Base-by-base conservation (phyloP, 2,113 vertebrate species). In the Tragulus kanchil region DNA sequence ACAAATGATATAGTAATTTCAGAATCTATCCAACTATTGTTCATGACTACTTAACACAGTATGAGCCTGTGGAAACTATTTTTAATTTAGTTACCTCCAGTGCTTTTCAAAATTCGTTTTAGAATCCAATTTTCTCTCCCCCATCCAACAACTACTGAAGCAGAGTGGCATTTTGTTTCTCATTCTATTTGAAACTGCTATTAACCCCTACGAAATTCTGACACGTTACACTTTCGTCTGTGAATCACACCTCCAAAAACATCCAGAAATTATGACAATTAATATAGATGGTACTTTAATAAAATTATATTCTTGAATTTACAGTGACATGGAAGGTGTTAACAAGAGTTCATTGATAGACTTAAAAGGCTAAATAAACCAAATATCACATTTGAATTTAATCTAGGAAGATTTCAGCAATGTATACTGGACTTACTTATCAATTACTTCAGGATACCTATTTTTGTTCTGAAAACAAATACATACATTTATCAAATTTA, bases 71-170 rank as follows among this genome's bases (percentile, higher is more conserved):
- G 12, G 42, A 77, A 93, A 96, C 10, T 19, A 82, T 67, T 84
- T 94, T 28, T 79, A 11, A 62, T 71, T 94, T 92, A 81, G 16
- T 69, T 71, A 90, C 42, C 17, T 89, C 28, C 88, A 81, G 7
- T 73, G 6, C 75, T 36, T 69, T 81, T 94, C 82, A 31, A 97
- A 92, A 90, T 92, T 90, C 81, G 78, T 4, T 90, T 95, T 92
- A 45, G 17, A 86, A 90, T 84, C 5, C 10, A 31, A 75, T 94
- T 85, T 4, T 5, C 56, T 19, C 42, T 56, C n/a, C 5, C 7
- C 26, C 7, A 67, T 2, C 1, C 12, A 50, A 86, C 4, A 8
- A 86, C 54, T 67, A 8, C 54, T 42, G 54, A 58, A 58, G 78
- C 15, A 81, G 54, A 58, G 54, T 81, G 19, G 19, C 12, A 58